A percentile compares a stretch with the other conserved stretches of the same genome.
phyloP scores from a whole-genome alignment of 64 coral and sea anemone genomes.

The Montipora efflorescens region DNA sequence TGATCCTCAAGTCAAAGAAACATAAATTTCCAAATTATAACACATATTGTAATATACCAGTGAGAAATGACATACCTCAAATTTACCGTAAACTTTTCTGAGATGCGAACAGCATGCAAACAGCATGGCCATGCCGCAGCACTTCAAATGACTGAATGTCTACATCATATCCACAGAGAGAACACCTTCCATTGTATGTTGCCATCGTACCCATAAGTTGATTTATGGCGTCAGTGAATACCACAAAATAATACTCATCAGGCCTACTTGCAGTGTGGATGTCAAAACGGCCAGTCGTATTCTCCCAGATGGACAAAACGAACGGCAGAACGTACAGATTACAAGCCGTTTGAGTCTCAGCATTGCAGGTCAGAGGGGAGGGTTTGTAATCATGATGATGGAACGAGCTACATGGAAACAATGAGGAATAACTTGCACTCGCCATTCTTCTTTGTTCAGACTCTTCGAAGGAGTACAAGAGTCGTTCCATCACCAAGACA shows the following conservation, averaged over 20 bases:
- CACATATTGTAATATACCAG: neutral
- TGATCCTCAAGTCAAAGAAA: neutral
- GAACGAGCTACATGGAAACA: neutral
- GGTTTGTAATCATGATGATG: too few relatives aligned
- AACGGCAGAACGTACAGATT: neutral
- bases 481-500: conserved; percentile 38
- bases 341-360: conserved; percentile 9
- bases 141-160: conserved; percentile 24
- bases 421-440: conserved; percentile 3
- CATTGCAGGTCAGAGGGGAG: neutral
- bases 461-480: conserved; percentile 14
- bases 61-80: neutral
- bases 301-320: neutral
- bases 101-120: conserved; percentile 11
- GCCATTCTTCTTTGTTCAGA: neutral
- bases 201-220: conserved; percentile 18
- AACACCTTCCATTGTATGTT: conserved; percentile 27
- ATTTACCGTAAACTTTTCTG: neutral
- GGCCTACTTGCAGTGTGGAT: conserved; percentile 5
- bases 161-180: conserved; percentile 11
- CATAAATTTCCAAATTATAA: neutral
- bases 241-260: conserved; percentile 21
- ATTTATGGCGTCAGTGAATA: neutral
- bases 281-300: conserved; percentile 39
- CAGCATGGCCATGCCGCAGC: neutral